These are phyloP conservation scores for Channa argus DNA, from an alignment of 2,113 vertebrate species.

Conservation along the genomic window DNA sequence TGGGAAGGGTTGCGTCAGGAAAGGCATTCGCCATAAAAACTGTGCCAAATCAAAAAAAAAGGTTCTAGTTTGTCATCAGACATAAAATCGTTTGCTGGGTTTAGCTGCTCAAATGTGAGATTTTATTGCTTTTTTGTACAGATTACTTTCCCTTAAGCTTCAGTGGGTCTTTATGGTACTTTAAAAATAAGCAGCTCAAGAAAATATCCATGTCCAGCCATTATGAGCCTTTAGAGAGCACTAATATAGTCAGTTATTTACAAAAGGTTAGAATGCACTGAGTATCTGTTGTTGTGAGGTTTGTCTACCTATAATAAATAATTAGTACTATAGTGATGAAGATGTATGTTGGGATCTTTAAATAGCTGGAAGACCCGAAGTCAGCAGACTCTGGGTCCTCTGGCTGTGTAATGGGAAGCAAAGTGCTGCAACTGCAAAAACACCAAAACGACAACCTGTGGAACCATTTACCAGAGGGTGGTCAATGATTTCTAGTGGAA, in stretches of 20 bases:
- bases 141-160: not conserved
- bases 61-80: too few relatives aligned
- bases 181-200: constrained; percentile 52
- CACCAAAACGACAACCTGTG: constrained; percentile 23
- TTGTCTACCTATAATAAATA: constrained; percentile 24
- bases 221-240: constrained; percentile 1
- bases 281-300: constrained; percentile 11
- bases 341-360: constrained; percentile 16
- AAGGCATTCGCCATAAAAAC: too few relatives aligned
- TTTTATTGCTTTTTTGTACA: not conserved
- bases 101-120: too few relatives aligned
- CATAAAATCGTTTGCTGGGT: too few relatives aligned
- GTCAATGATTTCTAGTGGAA: constrained; percentile 57
- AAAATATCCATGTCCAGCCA: constrained; percentile 48
- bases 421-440: constrained; percentile 49
- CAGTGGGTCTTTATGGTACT: constrained; percentile 45
- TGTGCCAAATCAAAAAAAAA: too few relatives aligned
- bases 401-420: constrained; percentile 11
- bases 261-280: too few relatives aligned
- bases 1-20: too few relatives aligned
- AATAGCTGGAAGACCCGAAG: not conserved
- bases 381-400: constrained; percentile 51
- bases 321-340: constrained; percentile 18
- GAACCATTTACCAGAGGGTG: constrained; percentile 52
- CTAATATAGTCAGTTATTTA: not conserved